Percentiles rank a stretch among this genome's conserved stretches.
Evolutionary conservation across 2,888 invertebrate species (phyloP).

Genomic region (Amaurobius ferox): DNA sequence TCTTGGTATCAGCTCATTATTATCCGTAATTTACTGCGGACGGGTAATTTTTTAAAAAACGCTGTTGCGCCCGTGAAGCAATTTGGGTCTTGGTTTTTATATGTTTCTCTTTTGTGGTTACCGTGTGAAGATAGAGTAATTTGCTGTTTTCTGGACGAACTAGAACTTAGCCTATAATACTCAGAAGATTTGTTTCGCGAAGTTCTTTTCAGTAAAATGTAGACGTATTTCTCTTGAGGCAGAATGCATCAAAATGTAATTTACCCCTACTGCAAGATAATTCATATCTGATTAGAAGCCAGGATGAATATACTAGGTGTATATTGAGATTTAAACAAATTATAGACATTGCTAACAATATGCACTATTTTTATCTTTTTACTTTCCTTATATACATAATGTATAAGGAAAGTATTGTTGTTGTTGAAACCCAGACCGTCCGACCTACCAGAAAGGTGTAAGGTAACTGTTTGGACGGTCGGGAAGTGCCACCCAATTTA

Average conservation of each 20-base stretch:
- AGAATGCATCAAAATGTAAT: background rate
- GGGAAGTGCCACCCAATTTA: too few relatives aligned
- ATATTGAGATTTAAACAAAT: too few relatives aligned
- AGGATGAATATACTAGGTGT: too few relatives aligned
- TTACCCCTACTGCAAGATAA: too few relatives aligned
- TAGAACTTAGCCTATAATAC: background rate
- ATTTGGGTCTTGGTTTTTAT: constrained; percentile 1
- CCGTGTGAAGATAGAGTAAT: background rate
- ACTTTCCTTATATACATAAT: too few relatives aligned
- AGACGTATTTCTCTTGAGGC: background rate
- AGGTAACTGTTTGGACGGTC: too few relatives aligned
- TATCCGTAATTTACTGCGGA: constrained; percentile 14
- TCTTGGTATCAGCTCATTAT: constrained; percentile 12
- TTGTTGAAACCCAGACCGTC: too few relatives aligned
- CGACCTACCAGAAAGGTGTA: too few relatives aligned
- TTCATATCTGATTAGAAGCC: too few relatives aligned
- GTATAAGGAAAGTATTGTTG: too few relatives aligned
- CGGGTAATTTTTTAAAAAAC: constrained; percentile 3
- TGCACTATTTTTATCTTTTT: too few relatives aligned
- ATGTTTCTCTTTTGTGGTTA: constrained; percentile 10
- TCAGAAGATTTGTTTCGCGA: background rate
- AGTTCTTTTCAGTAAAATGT: background rate
- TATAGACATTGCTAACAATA: too few relatives aligned
- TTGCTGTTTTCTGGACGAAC: background rate
- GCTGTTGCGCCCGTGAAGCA: background rate